phyloP scores from a whole-genome alignment of 2,888 invertebrate genomes.

The Octonoba sinensis region DNA sequence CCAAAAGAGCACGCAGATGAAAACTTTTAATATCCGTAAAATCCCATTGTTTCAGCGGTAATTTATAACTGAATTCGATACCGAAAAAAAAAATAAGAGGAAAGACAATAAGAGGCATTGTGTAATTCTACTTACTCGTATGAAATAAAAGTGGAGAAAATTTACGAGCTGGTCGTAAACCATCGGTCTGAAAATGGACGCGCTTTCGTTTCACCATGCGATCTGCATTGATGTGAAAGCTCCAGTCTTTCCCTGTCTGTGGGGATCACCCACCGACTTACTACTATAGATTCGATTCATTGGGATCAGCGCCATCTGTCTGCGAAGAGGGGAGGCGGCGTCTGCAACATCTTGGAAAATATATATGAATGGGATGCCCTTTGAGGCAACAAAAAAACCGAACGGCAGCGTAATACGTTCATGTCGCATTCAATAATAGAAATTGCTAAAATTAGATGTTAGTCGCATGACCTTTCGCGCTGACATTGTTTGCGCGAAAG shows the following conservation, averaged over 20 bases:
- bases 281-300: constrained; percentile 46
- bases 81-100: too few species aligned
- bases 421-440: too few species aligned
- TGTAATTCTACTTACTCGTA: too few species aligned
- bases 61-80: too few species aligned
- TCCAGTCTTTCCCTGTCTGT: not conserved
- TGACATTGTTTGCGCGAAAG: too few species aligned
- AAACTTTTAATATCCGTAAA: constrained; percentile 37
- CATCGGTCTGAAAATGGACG: constrained; percentile 35
- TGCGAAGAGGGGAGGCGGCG: constrained; percentile 32
- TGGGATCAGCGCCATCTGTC: constrained; percentile 50
- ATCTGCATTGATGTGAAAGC: constrained; percentile 15
- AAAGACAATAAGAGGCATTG: too few species aligned
- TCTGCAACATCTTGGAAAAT: not conserved
- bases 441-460: too few species aligned
- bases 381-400: too few species aligned
- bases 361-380: constrained; percentile 18
- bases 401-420: too few species aligned
- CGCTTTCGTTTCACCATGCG: constrained; percentile 11
- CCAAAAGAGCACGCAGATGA: constrained; percentile 41
- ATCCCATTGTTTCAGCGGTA: constrained; percentile 26
- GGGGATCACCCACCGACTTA: not conserved
- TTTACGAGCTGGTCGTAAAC: constrained; percentile 43
- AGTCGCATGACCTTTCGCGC: too few species aligned
- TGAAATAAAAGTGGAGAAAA: not conserved